These are phyloP conservation scores for Pentalonia nigronervosa DNA, from an alignment of 1,140 invertebrate genomes.

Conservation along the genomic window DNA sequence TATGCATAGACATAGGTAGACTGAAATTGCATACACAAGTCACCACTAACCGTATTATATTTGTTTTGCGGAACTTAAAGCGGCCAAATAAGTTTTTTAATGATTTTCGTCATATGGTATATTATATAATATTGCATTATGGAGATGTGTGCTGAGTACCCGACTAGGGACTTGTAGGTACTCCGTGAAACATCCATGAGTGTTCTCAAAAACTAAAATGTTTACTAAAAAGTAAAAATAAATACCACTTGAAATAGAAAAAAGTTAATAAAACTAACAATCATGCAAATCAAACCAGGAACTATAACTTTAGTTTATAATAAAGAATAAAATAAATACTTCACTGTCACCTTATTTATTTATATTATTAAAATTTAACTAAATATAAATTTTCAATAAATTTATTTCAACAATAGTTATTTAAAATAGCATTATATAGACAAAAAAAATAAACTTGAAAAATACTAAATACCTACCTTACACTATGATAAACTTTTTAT, in stretches of 20 bases:
- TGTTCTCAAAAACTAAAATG: not conserved
- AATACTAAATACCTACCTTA: not conserved
- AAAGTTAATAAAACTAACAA: not conserved
- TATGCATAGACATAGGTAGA: not conserved
- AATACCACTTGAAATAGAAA: not conserved
- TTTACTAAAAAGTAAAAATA: not conserved
- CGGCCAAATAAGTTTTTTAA: not conserved
- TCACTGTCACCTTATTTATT: not conserved
- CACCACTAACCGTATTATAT: not conserved
- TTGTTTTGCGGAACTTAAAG: not conserved
- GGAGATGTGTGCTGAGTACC: not conserved
- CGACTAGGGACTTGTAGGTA: not conserved
- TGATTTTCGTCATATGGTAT: not conserved
- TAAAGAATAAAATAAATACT: not conserved
- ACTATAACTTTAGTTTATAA: not conserved
- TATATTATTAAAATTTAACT: not conserved
- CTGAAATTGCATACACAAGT: not conserved
- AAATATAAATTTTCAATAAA: not conserved
- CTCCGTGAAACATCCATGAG: not conserved
- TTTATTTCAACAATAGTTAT: not conserved
- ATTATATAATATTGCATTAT: not conserved
- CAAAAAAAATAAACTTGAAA: not conserved
- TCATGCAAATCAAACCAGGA: not conserved
- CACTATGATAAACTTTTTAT: not conserved
- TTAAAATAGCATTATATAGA: not conserved